These are phyloP conservation scores for Mustelus asterias DNA, from an alignment of 2,113 vertebrate species.

Conservation along the genomic window DNA sequence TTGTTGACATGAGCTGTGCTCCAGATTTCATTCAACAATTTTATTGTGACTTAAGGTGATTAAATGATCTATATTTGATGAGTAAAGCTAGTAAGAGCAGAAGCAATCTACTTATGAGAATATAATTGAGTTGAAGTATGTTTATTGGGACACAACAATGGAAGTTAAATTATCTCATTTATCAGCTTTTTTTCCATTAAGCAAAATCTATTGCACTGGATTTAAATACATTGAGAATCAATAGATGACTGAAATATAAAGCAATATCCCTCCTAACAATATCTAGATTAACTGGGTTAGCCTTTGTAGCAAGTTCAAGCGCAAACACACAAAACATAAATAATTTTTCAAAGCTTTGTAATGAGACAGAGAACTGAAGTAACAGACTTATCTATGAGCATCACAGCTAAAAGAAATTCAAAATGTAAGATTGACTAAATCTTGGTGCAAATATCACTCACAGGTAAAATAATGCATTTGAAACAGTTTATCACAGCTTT, in stretches of 20 bases:
- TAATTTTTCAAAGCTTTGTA: slow-evolving; percentile 22
- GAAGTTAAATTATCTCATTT: slow-evolving; percentile 9
- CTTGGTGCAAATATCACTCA: neutral
- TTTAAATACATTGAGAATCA: slow-evolving; percentile 30
- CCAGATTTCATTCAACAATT: neutral
- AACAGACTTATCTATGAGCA: neutral
- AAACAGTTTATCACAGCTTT: neutral
- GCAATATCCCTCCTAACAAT: neutral
- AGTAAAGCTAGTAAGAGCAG: neutral
- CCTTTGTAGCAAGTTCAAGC: slow-evolving; percentile 23
- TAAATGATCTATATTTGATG: slow-evolving; percentile 30
- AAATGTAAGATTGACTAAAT: neutral
- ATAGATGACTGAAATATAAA: slow-evolving; percentile 14
- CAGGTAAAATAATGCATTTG: slow-evolving; percentile 13
- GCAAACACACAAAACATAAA: slow-evolving; percentile 16
- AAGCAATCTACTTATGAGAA: neutral
- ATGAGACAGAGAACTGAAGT: neutral
- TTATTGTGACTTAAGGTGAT: neutral
- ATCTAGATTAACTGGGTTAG: slow-evolving; percentile 33
- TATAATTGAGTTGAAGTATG: slow-evolving; percentile 30
- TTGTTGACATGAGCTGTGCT: slow-evolving; percentile 7
- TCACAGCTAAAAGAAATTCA: neutral
- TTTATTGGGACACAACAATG: slow-evolving; percentile 22
- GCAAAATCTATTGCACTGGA: slow-evolving; percentile 1
- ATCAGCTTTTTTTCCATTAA: slow-evolving; percentile 29